Evolutionary conservation across 2,797 vertebrate species (phyloP).

Genomic region (Rhinophrynus dorsalis): DNA sequence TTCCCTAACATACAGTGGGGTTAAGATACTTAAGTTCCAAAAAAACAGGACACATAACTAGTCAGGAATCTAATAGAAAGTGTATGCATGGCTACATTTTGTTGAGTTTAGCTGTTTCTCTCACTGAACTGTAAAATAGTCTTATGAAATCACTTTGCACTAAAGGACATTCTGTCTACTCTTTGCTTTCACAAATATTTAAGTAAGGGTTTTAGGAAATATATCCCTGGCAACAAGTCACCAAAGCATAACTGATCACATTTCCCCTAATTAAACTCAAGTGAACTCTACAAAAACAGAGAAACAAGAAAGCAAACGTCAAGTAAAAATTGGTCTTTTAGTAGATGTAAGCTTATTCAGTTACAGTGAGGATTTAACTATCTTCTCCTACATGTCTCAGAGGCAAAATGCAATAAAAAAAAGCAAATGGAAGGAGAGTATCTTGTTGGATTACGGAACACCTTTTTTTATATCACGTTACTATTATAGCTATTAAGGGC

Average conservation of each 20-base stretch:
- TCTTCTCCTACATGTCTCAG: too few species aligned
- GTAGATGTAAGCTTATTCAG: too few species aligned
- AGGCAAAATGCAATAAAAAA: too few species aligned
- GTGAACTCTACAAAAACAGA: not conserved
- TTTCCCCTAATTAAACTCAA: not conserved
- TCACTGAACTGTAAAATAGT: slow-evolving; percentile 30
- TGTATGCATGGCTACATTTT: not conserved
- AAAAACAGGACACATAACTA: too few species aligned
- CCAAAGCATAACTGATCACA: not conserved
- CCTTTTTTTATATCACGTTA: too few species aligned
- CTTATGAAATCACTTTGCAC: slow-evolving; percentile 36
- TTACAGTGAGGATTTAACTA: too few species aligned
- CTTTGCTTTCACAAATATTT: slow-evolving; percentile 36
- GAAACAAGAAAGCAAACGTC: not conserved
- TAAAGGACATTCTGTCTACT: slow-evolving; percentile 31
- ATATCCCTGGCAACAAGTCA: not conserved
- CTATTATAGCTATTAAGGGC: too few species aligned
- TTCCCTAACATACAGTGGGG: too few species aligned
- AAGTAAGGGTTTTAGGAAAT: slow-evolving; percentile 32
- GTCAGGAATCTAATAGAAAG: too few species aligned
- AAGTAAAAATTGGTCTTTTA: not conserved
- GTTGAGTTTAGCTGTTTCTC: not conserved
- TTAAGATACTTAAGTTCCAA: too few species aligned
- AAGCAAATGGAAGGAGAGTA: too few species aligned
- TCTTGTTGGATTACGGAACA: too few species aligned